Evolutionary conservation across 2,888 invertebrate genomes (phyloP), one percentile per base, ranked within the genome.

Genomic region (Corythucha ciliata): DNA sequence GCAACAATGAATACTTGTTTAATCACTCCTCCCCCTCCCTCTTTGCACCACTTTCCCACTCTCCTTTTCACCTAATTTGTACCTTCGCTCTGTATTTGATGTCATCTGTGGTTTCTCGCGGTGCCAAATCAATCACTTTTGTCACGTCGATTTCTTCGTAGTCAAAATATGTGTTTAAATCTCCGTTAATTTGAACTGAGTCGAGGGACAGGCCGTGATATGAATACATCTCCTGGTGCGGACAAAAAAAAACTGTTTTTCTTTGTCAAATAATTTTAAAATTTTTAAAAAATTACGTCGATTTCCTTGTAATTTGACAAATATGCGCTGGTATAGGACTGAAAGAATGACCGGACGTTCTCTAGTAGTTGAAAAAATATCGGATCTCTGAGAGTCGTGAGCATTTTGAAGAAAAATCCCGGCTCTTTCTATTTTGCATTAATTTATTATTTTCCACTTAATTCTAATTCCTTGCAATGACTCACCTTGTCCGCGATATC

Each of bases 121-220:
- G 51, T 2, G 51, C 51, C 37, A 51, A 21, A 18, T 51, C 51
- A 16, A 51, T 51, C 3, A 41, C 51, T 51, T 51, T 51, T 21
- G 51, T 51, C 27, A 51, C 51, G 29, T 51, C 51, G 18, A 51
- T 51, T 45, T 51, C 51, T 27, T 51, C 51, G 27, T 51, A 51
- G 27, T 51, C 51, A 29, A 51, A 51, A 27, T 32, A 44, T 10
- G 51, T 51, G 10, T 37, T 41, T 12, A 51, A 22, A n/a, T 51
- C 41, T 10, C 45, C 51, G 7, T 33, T 33, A 29, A 51, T 41
- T 51, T 51, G 44, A 24, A 51, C 45, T 2, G 51, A 51, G 27
- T 51, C 51, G 5, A 51, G 36, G n/a, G 51, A 44, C 16, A 51
- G 51, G 4, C 51, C 51, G 21, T 51, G 51, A 32, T 45, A 51